Percentiles rank a stretch among this genome's conserved stretches.
Evolutionary conservation across 2,797 vertebrate genomes (phyloP).

Genomic region (Poliocrania exsul): DNA sequence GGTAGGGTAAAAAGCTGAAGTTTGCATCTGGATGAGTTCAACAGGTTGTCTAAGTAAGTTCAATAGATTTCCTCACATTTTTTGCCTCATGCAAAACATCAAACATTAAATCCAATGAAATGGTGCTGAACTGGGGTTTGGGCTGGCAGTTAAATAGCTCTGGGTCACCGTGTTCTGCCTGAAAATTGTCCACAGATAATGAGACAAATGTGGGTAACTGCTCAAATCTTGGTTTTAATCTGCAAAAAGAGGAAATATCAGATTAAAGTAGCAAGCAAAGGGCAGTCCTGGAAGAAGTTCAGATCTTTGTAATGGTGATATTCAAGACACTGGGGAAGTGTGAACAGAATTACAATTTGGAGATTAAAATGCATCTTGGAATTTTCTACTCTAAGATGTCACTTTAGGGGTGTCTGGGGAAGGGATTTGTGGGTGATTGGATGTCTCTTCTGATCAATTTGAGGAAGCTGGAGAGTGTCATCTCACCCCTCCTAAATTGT

Average conservation of each 20-base stretch:
- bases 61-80: background rate
- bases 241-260: background rate
- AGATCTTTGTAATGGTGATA: background rate
- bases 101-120: background rate
- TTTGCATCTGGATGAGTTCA: background rate
- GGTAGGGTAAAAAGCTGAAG: background rate
- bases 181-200: background rate
- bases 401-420: background rate
- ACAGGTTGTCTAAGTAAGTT: background rate
- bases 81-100: background rate
- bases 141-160: background rate
- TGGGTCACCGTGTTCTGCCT: background rate
- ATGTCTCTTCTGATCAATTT: background rate
- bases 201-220: background rate
- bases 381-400: background rate
- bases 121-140: background rate
- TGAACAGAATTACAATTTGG: background rate
- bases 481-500: accelerated
- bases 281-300: background rate
- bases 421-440: background rate
- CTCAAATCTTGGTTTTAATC: background rate
- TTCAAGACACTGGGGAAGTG: background rate
- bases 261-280: background rate
- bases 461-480: background rate
- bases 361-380: background rate